phyloP scores from a whole-genome alignment of 35 echinoderm and acorn worm genomes.

The Patiria miniata region DNA sequence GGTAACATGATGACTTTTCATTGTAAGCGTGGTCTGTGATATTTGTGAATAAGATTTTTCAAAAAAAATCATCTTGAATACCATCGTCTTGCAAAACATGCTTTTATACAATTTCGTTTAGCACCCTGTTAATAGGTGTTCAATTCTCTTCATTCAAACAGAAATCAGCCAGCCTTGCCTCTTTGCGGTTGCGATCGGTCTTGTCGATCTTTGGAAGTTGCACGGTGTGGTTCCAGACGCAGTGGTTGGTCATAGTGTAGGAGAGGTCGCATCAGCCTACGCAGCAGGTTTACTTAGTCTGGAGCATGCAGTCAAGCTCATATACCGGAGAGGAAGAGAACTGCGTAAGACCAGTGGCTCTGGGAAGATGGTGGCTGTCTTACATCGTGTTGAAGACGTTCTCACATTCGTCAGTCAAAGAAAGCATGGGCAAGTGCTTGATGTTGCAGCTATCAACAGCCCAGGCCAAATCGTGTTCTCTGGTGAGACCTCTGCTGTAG shows the following conservation, averaged over 20 bases:
- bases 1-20: no score
- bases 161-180: conserved; percentile 52
- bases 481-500: conserved; percentile 25
- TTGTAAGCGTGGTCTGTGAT: not conserved
- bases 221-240: conserved; percentile 42
- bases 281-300: conserved; percentile 35
- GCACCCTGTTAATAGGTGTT: no score
- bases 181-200: conserved; percentile 44
- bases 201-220: conserved; percentile 39
- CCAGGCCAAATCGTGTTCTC: conserved; percentile 66
- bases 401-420: not conserved
- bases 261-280: conserved; percentile 61
- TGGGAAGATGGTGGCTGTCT: conserved; percentile 48
- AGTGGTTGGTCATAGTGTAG: conserved; percentile 59
- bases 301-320: conserved; percentile 36
- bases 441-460: conserved; percentile 53
- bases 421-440: not conserved
- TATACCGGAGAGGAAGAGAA: conserved; percentile 47
- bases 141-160: not conserved
- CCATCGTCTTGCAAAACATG: no score
- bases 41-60: not conserved
- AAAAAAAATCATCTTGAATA: no score
- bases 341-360: conserved; percentile 42
- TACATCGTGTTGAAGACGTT: conserved; percentile 27
- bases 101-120: no score